A percentile compares a stretch with the other conserved stretches of the same genome.
These are phyloP conservation scores for Coreius guichenoti DNA, from an alignment of 2,797 vertebrate species.

Conservation along the genomic window DNA sequence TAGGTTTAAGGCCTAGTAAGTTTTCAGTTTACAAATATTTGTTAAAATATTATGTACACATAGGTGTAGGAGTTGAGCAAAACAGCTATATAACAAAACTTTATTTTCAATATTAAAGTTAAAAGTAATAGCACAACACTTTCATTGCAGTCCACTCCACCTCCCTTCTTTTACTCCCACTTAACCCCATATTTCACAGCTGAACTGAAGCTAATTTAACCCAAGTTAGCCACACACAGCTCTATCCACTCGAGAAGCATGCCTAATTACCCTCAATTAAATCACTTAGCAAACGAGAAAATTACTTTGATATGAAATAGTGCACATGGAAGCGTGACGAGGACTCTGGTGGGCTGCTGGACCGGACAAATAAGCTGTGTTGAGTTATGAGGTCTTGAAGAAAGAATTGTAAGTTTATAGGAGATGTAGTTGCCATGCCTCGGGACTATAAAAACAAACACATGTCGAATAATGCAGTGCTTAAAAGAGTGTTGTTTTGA, in stretches of 20 bases:
- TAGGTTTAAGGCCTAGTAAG: neutral
- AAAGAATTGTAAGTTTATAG: neutral
- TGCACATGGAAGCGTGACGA: slow-evolving; percentile 75
- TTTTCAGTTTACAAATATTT: neutral
- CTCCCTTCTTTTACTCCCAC: slow-evolving; percentile 69
- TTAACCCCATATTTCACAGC: slow-evolving; percentile 85
- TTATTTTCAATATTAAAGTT: slow-evolving; percentile 68
- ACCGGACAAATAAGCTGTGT: neutral
- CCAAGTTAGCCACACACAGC: slow-evolving; percentile 73
- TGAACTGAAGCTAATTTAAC: slow-evolving; percentile 83
- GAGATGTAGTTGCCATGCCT: slow-evolving; percentile 13
- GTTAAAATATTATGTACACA: neutral
- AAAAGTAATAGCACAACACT: slow-evolving; percentile 67
- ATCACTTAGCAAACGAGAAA: slow-evolving; percentile 81
- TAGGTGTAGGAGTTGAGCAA: neutral
- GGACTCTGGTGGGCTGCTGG: slow-evolving; percentile 45
- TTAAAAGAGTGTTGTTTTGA: slow-evolving; percentile 28
- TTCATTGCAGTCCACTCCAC: slow-evolving; percentile 48
- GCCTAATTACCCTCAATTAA: slow-evolving; percentile 87
- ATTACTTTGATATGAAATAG: slow-evolving; percentile 83
- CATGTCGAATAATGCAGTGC: slow-evolving; percentile 7
- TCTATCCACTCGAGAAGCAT: slow-evolving; percentile 74
- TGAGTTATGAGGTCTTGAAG: neutral
- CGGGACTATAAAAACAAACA: neutral
- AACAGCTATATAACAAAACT: neutral